These are phyloP conservation scores for Malaclemys terrapin DNA, from an alignment of 2,113 vertebrate genomes.

Conservation along the genomic window DNA sequence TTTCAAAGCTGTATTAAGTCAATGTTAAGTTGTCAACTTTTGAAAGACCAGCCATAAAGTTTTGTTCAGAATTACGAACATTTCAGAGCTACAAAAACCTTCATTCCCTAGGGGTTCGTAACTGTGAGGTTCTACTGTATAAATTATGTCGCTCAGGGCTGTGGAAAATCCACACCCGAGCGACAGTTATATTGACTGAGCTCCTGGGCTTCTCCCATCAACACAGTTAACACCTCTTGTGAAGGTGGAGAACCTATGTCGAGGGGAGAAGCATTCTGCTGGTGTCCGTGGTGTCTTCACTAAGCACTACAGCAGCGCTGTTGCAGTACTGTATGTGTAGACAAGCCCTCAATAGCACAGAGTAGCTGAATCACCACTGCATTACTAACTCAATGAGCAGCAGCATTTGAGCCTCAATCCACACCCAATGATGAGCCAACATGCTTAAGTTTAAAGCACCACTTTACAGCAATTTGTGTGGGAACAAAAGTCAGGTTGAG, in stretches of 20 bases:
- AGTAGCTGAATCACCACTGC: not conserved
- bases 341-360: not conserved
- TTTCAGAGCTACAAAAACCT: too few species aligned
- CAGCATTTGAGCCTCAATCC: not conserved
- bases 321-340: not conserved
- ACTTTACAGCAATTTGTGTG: rapidly evolving
- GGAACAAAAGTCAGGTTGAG: rapidly evolving
- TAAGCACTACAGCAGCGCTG: not conserved
- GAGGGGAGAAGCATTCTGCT: not conserved
- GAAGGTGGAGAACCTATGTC: not conserved
- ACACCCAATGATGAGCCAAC: not conserved
- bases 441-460: not conserved
- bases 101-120: too few species aligned
- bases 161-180: too few species aligned
- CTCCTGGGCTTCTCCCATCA: not conserved
- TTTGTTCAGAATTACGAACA: too few species aligned
- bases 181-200: too few species aligned
- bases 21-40: too few species aligned
- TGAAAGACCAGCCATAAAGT: too few species aligned
- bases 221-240: not conserved
- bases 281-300: not conserved
- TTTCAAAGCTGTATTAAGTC: too few species aligned
- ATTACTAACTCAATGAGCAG: not conserved
- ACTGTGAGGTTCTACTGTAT: too few species aligned
- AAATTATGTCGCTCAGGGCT: not conserved